Conservation (phyloP, 92 coral and sea anemone genomes). For the Desmophyllum pertusum region DNA sequence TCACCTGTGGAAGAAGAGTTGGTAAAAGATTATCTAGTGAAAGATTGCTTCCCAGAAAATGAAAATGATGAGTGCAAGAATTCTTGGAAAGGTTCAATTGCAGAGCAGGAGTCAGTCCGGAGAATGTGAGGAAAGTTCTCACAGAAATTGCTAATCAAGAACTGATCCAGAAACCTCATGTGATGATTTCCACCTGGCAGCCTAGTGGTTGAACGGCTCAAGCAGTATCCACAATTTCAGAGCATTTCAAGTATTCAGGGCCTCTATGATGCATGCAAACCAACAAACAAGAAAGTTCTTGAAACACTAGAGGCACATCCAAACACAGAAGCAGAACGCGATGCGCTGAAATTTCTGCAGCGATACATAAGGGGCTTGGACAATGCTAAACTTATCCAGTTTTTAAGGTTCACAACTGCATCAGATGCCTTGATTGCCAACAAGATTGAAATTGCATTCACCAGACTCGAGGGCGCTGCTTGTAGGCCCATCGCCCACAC, state of each 20-base stretch:
- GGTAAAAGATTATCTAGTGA: conserved; percentile 19
- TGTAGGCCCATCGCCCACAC: conserved; percentile 61
- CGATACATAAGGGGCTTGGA: conserved; percentile 61
- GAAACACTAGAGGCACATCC: conserved; percentile 57
- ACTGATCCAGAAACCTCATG: conserved; percentile 2
- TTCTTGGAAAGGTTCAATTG: conserved; percentile 75
- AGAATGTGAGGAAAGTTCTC: conserved; percentile 52
- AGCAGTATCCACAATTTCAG: conserved; percentile 51
- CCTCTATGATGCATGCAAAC: conserved; percentile 41
- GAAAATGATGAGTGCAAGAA: conserved; percentile 59
- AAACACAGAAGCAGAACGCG: conserved; percentile 58
- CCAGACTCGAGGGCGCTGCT: conserved; percentile 18
- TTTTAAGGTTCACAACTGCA: conserved; percentile 57
- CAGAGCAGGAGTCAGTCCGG: conserved; percentile 52
- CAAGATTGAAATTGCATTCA: conserved; percentile 45
- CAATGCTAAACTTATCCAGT: conserved; percentile 9
- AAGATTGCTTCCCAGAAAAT: no score
- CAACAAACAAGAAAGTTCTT: conserved; percentile 71
- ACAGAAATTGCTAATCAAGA: conserved; percentile 66
- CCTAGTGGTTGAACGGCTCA: conserved; percentile 32
- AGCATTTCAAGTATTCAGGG: conserved; percentile 29
- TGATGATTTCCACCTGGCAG: no score
- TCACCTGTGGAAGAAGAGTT: conserved; percentile 62
- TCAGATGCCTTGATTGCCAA: conserved; percentile 36
- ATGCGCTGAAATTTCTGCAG: conserved; percentile 61